Base-by-base conservation (phyloP, 2,113 vertebrate species). In the Mormyrus iriodes region DNA sequence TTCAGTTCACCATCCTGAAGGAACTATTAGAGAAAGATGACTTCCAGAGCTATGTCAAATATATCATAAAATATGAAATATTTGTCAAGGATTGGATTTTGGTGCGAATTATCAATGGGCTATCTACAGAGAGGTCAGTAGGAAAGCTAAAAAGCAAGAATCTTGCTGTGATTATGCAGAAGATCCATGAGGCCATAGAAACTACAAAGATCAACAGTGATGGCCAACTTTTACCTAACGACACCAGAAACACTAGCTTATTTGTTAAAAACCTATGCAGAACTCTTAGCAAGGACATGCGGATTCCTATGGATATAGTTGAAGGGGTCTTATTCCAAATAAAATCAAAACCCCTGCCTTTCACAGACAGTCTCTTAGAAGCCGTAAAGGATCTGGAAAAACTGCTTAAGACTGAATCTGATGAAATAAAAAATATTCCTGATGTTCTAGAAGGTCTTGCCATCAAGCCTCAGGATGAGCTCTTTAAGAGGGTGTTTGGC, bases 401-500 rank as follows among this genome's bases (percentile, higher is more conserved):
- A 31, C 0, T 1, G 21, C 65, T 95, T 0, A 91, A 0, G 21
- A 0, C 86, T 0, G 2, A 93, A 19, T 88, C 91, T 0, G 73
- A 91, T 93, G 4, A 0, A 52, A 8, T 19, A 0, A 0, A 31
- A 65, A 31, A 65, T 9, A 31, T 65, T 65, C n/a, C 61, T 1
- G 9, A 31, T 65, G 94, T 92, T 91, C 89, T 94, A 0, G 0
- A 0, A 3, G 46, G 0, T 0, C 91, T 94, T 3, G 21, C 88
- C 2, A 24, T 94, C 17, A 92, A 93, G 1, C 94, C 95, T 52
- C 90, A 95, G 89, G 65, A 92, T 21, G 93, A 92, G 86, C 90
- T 95, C 52, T 94, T 94, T 87, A 92, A 9, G 15, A 86, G 27
- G 39, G 35, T 96, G n/a, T 92, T 95, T 91, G 96, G 95, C 84